Percentiles rank a stretch among this genome's conserved stretches.
These are phyloP conservation scores for Cephus spinipes DNA, from an alignment of 2,888 invertebrate species.

Conservation along the genomic window DNA sequence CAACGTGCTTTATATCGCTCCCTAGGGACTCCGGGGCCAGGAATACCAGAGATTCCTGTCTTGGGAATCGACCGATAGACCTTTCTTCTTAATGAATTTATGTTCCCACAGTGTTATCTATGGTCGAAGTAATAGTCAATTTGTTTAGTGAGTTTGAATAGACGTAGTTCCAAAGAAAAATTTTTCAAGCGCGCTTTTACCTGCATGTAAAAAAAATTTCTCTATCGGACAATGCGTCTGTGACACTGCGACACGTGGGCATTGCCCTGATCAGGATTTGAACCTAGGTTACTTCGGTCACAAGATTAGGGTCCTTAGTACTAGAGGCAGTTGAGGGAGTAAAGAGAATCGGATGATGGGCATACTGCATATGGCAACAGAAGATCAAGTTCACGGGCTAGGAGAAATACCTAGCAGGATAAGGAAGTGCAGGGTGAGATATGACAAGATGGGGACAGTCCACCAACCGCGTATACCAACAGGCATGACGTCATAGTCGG, in stretches of 20 bases:
- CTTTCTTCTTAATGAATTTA: constrained; percentile 33
- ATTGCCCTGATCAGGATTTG: constrained; percentile 24
- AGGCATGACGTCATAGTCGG: too few relatives aligned
- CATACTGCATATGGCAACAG: too few relatives aligned
- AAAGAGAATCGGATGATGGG: too few relatives aligned
- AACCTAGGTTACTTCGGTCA: constrained; percentile 20
- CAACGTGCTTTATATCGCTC: constrained; percentile 18
- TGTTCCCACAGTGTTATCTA: constrained; percentile 28
- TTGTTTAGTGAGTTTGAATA: constrained; percentile 16
- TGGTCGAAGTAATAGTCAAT: constrained; percentile 28
- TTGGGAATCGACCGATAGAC: constrained; percentile 5
- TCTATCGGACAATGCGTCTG: constrained; percentile 32
- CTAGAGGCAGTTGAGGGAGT: neutral
- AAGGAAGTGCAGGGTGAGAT: too few relatives aligned
- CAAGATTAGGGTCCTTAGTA: constrained; percentile 18
- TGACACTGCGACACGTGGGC: neutral
- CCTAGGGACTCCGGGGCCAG: constrained; percentile 16
- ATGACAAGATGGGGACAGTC: too few relatives aligned
- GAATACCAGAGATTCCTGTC: constrained; percentile 19
- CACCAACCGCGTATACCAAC: too few relatives aligned
- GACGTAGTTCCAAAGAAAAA: neutral
- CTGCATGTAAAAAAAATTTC: constrained; percentile 8
- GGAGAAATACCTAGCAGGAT: too few relatives aligned
- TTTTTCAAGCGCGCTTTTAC: neutral
- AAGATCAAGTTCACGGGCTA: too few relatives aligned